phyloP scores from a whole-genome alignment of 2,797 vertebrate genomes.

The Betta splendens region DNA sequence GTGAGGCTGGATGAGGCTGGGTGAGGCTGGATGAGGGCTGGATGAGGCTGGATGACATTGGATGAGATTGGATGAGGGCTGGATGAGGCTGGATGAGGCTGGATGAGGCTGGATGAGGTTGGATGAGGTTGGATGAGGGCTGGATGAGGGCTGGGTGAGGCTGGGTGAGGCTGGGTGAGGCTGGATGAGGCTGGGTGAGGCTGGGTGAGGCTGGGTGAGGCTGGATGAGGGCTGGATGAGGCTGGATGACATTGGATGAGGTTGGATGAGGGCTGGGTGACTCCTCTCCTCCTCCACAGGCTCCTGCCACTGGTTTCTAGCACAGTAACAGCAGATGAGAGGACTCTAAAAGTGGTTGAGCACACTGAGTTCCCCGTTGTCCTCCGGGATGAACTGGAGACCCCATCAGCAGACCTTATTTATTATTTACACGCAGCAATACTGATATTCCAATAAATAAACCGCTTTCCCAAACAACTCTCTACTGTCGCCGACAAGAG shows the following conservation, averaged over 20 bases:
- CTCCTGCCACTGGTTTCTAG: conserved; percentile 64
- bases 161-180: conserved; percentile 48
- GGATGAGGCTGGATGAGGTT: conserved; percentile 64
- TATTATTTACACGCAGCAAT: conserved; percentile 60
- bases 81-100: conserved; percentile 44
- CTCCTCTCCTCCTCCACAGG: conserved; percentile 14
- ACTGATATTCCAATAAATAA: conserved; percentile 61
- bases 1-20: conserved; percentile 63
- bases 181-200: conserved; percentile 57
- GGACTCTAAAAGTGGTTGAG: conserved; percentile 60
- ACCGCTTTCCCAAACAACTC: conserved; percentile 55
- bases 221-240: no score
- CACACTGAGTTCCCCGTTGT: conserved; percentile 53
- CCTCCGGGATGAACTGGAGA: conserved; percentile 44
- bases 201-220: no score
- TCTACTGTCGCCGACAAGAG: conserved; percentile 50
- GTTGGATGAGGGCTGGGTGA: conserved; percentile 61
- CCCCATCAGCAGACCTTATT: conserved; percentile 50
- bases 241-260: conserved; percentile 49
- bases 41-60: conserved; percentile 67
- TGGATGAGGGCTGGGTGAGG: conserved; percentile 55
- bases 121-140: conserved; percentile 54
- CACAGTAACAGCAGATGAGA: conserved; percentile 58
- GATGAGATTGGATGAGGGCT: no score
- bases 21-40: conserved; percentile 44